Conservation (phyloP, 2,797 vertebrate species). For the Xerus rutilus region DNA sequence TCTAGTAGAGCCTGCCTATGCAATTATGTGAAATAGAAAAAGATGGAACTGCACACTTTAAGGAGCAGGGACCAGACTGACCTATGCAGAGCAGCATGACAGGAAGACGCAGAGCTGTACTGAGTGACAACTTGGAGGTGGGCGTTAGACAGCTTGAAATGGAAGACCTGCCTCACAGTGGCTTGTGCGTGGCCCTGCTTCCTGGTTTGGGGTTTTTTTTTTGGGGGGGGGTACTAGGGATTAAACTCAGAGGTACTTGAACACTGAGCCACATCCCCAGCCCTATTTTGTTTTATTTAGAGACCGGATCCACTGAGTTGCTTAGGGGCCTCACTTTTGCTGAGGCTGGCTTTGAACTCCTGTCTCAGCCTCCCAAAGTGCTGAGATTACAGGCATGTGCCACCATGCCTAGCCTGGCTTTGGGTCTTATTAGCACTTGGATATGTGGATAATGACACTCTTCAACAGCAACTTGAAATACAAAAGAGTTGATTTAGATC, state of each 20-base stretch:
- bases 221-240: no score
- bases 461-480: not conserved
- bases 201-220: not conserved
- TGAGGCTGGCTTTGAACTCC: no score
- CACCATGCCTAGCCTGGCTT: no score
- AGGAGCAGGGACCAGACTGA: not conserved
- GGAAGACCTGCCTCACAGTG: not conserved
- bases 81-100: not conserved
- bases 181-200: accelerated
- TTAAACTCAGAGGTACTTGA: no score
- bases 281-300: no score
- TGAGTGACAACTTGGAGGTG: not conserved
- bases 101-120: not conserved
- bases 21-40: not conserved
- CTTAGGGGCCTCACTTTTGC: no score
- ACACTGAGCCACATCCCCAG: no score
- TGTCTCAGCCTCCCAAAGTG: no score
- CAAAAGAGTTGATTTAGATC: not conserved
- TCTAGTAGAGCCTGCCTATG: not conserved
- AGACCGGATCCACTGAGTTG: no score
- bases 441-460: not conserved
- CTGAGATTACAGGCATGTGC: no score
- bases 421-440: not conserved
- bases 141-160: not conserved
- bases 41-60: not conserved